Evolutionary conservation across 2,797 vertebrate species (phyloP).

Genomic region (Danio albolineatus): DNA sequence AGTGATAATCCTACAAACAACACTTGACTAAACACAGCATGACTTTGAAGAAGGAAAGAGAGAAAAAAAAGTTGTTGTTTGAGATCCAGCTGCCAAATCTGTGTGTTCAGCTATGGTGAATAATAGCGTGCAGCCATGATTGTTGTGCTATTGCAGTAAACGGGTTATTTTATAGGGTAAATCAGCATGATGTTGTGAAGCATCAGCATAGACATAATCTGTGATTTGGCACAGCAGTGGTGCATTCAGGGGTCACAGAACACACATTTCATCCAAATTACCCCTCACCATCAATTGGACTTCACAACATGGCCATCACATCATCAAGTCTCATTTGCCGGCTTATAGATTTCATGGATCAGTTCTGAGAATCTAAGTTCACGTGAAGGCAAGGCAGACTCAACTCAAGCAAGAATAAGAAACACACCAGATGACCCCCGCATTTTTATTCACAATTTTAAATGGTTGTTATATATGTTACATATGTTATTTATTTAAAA

Average conservation of each 20-base stretch:
- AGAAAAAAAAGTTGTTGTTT: background rate
- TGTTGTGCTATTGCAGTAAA: constrained; percentile 22
- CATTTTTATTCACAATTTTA: too few relatives aligned
- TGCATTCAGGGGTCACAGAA: background rate
- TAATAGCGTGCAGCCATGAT: background rate
- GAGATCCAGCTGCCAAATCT: background rate
- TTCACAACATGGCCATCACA: constrained; percentile 13
- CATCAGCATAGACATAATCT: constrained; percentile 10
- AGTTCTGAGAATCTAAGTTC: background rate
- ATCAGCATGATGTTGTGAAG: background rate
- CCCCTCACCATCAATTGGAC: constrained; percentile 9
- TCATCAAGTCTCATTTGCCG: constrained; percentile 9
- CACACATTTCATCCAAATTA: constrained; percentile 32
- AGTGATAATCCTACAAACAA: constrained; percentile 6
- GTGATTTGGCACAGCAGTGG: background rate
- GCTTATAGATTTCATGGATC: constrained; percentile 11
- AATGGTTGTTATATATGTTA: too few relatives aligned
- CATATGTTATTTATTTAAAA: too few relatives aligned
- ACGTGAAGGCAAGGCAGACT: background rate
- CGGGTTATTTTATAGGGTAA: constrained; percentile 5
- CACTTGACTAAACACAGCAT: constrained; percentile 22
- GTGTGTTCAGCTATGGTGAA: background rate
- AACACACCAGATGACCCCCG: background rate
- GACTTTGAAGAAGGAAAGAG: background rate
- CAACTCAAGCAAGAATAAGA: background rate